Evolutionary conservation across 1,140 invertebrate species (phyloP).

Genomic region (Gyrodactylus bullatarudis): DNA sequence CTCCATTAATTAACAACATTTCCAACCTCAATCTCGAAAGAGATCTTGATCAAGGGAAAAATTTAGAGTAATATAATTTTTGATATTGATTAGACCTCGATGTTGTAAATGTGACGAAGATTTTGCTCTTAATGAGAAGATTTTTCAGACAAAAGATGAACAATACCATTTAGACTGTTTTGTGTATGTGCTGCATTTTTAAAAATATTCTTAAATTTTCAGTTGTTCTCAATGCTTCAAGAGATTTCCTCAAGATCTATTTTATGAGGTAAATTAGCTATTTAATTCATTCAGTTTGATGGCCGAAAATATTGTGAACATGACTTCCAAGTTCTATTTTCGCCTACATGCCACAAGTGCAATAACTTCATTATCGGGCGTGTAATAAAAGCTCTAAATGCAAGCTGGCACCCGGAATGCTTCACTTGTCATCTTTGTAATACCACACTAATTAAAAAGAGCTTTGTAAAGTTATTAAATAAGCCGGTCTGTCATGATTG

Average conservation of each 20-base stretch:
- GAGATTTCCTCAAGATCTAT: slow-evolving; percentile 78
- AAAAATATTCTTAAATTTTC: slow-evolving; percentile 10
- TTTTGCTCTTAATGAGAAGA: slow-evolving; percentile 67
- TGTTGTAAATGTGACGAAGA: slow-evolving; percentile 60
- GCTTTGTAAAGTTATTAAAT: slow-evolving; percentile 42
- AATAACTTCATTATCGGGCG: slow-evolving; percentile 74
- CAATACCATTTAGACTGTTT: slow-evolving; percentile 87
- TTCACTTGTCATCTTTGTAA: slow-evolving; percentile 75
- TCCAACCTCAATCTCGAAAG: not conserved
- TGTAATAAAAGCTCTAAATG: slow-evolving; percentile 96
- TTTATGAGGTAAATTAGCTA: slow-evolving; percentile 37
- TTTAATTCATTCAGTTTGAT: slow-evolving; percentile 34
- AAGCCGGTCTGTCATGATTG: slow-evolving; percentile 68
- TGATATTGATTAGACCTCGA: not conserved
- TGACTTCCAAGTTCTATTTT: slow-evolving; percentile 89
- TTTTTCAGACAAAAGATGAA: slow-evolving; percentile 78
- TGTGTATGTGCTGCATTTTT: slow-evolving; percentile 37
- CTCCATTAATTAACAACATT: not conserved
- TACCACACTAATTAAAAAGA: slow-evolving; percentile 59
- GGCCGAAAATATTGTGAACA: slow-evolving; percentile 94
- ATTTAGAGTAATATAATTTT: not conserved
- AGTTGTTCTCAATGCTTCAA: slow-evolving; percentile 95
- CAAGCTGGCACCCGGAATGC: slow-evolving; percentile 85
- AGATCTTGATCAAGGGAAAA: not conserved
- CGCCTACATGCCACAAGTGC: slow-evolving; percentile 85